Evolutionary conservation across 2,797 vertebrate species (phyloP), one percentile per base, ranked within the genome.

Genomic region (Intellagama lesueurii): DNA sequence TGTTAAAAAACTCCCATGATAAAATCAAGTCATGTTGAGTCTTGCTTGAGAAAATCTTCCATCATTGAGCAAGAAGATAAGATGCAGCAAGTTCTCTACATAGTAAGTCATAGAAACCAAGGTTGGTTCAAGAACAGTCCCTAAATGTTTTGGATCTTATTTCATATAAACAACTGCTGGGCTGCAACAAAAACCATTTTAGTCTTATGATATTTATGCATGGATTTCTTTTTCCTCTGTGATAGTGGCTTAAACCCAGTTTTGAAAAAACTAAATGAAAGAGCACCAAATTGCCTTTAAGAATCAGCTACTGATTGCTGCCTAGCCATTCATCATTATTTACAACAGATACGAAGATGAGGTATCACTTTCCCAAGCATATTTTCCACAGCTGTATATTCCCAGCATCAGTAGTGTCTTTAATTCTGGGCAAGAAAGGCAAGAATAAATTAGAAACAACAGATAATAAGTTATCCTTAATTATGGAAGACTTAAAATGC

Each of bases 301-400:
- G 70, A 86, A 89, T 44, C 77, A 86, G 83, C 30, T 66, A 66
- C 88, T 89, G 84, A 86, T 86, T 89, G 76, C 78, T 69, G 78
- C 79, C n/a, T 78, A 87, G 47, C 40, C 80, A 30, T 56, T 76
- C 30, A n/a, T 35, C 35, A 89, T 86, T 88, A 82, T 89, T 77
- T 26, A 87, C 91, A 87, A 75, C 78, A 77, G 83, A 9, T 5
- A 4, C 5, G 4, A 24, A 73, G 44, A 81, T 86, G 78, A 89
- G 78, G 44, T 9, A 35, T 52, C 28, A 77, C 35, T 32, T 78
- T 40, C 52, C 22, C 49, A 89, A 73, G 16, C 52, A 49, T 81
- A 72, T 89, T 89, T 75, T 28, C 70, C 86, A 81, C 14, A 92
- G 68, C n/a, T 92, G 83, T 83, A 44, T 30, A 22, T 76, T 68